Conservation (phyloP, 1,140 invertebrate species). For the Argopecten irradians region DNA sequence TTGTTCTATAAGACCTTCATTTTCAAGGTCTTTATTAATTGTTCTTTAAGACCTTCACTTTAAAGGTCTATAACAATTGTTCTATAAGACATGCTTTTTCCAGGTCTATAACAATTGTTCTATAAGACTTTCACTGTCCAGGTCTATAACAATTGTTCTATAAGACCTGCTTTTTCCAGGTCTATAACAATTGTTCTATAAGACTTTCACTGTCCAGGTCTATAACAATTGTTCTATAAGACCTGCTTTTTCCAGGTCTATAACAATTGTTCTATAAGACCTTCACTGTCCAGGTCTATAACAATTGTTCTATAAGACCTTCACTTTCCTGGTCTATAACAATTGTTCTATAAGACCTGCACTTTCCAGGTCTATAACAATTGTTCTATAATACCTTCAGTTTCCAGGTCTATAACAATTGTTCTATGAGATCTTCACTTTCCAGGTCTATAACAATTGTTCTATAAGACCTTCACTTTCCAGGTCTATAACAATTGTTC, state of each 20-base stretch:
- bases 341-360: background rate
- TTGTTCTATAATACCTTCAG: background rate
- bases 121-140: too few relatives aligned
- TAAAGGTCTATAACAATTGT: background rate
- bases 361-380: background rate
- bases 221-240: too few relatives aligned
- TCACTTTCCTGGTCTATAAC: background rate
- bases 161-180: too few relatives aligned
- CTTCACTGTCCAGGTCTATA: background rate
- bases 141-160: too few relatives aligned
- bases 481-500: background rate
- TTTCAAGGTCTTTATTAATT: background rate
- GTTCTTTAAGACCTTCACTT: background rate
- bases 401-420: background rate
- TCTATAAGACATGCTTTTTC: background rate
- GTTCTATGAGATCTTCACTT: background rate
- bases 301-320: background rate
- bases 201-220: too few relatives aligned
- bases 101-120: too few relatives aligned
- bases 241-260: too few relatives aligned
- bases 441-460: background rate
- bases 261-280: too few relatives aligned
- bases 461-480: background rate
- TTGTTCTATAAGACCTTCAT: background rate
- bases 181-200: too few relatives aligned